Evolutionary conservation across 2,888 invertebrate genomes (phyloP).

Genomic region (Apodemia zela): DNA sequence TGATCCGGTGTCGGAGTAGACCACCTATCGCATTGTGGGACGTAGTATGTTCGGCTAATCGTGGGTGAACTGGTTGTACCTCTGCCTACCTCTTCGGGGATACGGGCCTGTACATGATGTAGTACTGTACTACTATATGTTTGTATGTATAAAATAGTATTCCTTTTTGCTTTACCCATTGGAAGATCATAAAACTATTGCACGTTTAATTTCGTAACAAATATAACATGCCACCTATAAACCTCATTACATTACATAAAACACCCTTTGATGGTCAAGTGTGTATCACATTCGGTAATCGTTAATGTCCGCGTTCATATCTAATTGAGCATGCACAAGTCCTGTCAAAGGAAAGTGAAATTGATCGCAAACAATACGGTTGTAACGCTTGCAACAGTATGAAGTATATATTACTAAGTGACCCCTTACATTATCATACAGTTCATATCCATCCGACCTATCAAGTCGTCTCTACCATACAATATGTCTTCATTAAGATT

Average conservation of each 20-base stretch:
- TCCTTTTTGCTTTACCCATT: too few relatives aligned
- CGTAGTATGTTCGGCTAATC: too few relatives aligned
- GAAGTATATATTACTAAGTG: slow-evolving; percentile 74
- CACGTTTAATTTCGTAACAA: slow-evolving; percentile 20
- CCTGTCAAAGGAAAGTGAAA: slow-evolving; percentile 78
- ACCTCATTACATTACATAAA: slow-evolving; percentile 60
- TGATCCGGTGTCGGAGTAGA: too few relatives aligned
- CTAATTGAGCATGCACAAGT: slow-evolving; percentile 66
- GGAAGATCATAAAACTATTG: not conserved
- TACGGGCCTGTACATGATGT: too few relatives aligned
- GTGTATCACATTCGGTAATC: slow-evolving; percentile 57
- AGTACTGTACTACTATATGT: too few relatives aligned
- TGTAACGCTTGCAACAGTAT: slow-evolving; percentile 75
- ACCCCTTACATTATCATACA: slow-evolving; percentile 61
- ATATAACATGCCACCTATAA: slow-evolving; percentile 36
- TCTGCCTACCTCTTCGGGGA: too few relatives aligned
- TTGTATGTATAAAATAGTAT: too few relatives aligned
- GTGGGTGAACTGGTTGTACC: too few relatives aligned
- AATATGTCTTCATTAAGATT: slow-evolving; percentile 60
- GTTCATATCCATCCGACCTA: slow-evolving; percentile 56
- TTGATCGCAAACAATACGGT: slow-evolving; percentile 53
- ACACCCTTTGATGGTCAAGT: slow-evolving; percentile 50
- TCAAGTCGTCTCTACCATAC: slow-evolving; percentile 52
- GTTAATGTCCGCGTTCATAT: slow-evolving; percentile 57
- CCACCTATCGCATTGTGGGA: too few relatives aligned